Evolutionary conservation across 1,140 invertebrate genomes (phyloP), one percentile per base, ranked within the genome.

Genomic region (Neodiprion pinetum): DNA sequence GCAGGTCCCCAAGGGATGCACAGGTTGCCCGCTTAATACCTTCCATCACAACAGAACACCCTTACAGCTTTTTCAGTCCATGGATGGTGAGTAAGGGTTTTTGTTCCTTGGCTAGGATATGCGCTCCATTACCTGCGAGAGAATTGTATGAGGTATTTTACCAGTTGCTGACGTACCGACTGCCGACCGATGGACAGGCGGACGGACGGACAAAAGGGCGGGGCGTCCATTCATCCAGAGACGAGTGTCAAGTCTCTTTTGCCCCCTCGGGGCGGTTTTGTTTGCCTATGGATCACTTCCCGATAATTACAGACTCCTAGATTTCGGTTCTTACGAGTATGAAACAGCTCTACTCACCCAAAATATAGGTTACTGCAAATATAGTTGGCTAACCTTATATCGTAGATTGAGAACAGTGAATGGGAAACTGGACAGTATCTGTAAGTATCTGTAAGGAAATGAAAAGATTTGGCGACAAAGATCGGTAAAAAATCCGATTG

Each of bases 81-180:
- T 40, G 11, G 53, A 61, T 17, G 11, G n/a, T 61, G 53, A 61
- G 53, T 61, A 61, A 61, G n/a, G 53, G 53, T 61, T 61, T 61
- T 61, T 61, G 53, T 61, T 61, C 53, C 53, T 61, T 61, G n/a
- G 53, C 53, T 61, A 61, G 53, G 53, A 61, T 61, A 61, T 61
- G 53, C 53, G 53, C 53, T 61, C 53, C 53, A 61, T 61, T 61
- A 61, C 53, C 53, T 61, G 3, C 53, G 53, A 61, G 4, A 9
- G 53, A 61, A 61, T 61, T 61, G 11, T 61, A 61, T 61, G 53
- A 61, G 53, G 53, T 61, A 61, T 61, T 40, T 61, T 61, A 61
- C 53, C 53, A 61, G 53, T 61, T 61, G 8, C 53, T 61, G 4
- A 61, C 53, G 53, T 61, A 40, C 28, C 53, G 53, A 17, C 53